phyloP scores from a whole-genome alignment of 2,888 invertebrate genomes.

The Philopedon plagiatum region DNA sequence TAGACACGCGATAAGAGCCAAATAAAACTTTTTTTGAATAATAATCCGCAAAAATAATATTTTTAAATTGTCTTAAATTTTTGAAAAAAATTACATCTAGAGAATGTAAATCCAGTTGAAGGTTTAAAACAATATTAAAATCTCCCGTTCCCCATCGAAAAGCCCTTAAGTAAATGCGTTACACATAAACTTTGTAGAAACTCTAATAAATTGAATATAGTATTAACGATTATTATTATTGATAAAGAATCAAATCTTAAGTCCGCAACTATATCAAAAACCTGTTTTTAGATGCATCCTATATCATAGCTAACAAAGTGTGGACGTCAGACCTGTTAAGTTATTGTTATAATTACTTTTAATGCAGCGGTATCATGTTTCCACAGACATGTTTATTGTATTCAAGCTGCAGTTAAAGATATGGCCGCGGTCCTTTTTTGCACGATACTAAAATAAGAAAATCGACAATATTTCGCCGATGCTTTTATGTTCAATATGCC shows the following conservation, averaged over 20 bases:
- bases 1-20: too few species aligned
- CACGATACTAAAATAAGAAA: constrained; percentile 47
- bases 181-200: too few species aligned
- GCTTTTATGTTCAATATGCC: constrained; percentile 47
- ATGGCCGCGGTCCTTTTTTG: constrained; percentile 56
- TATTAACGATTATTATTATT: too few species aligned
- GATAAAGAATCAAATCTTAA: neutral
- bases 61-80: too few species aligned
- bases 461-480: constrained; percentile 42
- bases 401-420: constrained; percentile 54
- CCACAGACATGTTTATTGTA: constrained; percentile 65
- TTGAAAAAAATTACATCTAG: too few species aligned
- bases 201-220: too few species aligned
- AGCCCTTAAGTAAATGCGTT: too few species aligned
- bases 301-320: constrained; percentile 62
- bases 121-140: too few species aligned
- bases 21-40: too few species aligned
- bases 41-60: too few species aligned
- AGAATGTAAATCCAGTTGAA: too few species aligned
- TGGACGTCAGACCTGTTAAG: constrained; percentile 62
- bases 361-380: constrained; percentile 66
- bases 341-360: constrained; percentile 68
- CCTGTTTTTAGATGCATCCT: constrained; percentile 54
- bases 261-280: constrained; percentile 16
- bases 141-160: too few species aligned